phyloP scores from a whole-genome alignment of 1,140 invertebrate genomes.

The Cephus cinctus region DNA sequence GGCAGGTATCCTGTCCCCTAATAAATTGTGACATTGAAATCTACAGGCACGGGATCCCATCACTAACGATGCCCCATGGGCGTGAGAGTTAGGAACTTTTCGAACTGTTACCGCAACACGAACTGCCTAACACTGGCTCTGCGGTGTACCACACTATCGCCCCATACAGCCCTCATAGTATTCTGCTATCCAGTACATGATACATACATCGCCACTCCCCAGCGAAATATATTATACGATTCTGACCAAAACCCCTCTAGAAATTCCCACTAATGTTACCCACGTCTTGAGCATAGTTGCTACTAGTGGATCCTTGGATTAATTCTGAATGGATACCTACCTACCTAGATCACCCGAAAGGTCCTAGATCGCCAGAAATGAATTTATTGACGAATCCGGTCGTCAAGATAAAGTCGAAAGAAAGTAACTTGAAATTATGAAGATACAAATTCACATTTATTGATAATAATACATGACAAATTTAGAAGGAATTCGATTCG shows the following conservation, averaged over 20 bases:
- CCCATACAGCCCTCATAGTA: too few relatives aligned
- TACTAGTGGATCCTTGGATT: too few relatives aligned
- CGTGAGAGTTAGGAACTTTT: conserved; percentile 24
- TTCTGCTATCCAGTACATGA: conserved; percentile 10
- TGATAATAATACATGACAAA: too few relatives aligned
- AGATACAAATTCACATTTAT: too few relatives aligned
- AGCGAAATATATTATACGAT: background rate
- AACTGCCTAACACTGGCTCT: conserved; percentile 27
- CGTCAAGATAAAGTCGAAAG: too few relatives aligned
- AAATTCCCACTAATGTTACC: background rate
- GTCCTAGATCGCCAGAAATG: too few relatives aligned
- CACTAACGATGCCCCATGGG: conserved; percentile 21
- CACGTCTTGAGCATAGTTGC: background rate
- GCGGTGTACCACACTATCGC: conserved; percentile 29
- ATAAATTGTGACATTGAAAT: conserved; percentile 37
- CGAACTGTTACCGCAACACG: conserved; percentile 34
- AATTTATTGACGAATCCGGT: too few relatives aligned
- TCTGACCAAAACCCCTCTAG: conserved; percentile 1
- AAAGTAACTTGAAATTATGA: too few relatives aligned
- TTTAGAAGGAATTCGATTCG: too few relatives aligned
- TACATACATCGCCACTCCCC: background rate
- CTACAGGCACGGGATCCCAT: conserved; percentile 26
- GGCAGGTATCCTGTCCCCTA: too few relatives aligned
- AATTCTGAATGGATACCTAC: too few relatives aligned
- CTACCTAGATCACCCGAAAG: too few relatives aligned